Conservation (phyloP, 1,140 invertebrate species). For the Hylaeus volcanicus region DNA sequence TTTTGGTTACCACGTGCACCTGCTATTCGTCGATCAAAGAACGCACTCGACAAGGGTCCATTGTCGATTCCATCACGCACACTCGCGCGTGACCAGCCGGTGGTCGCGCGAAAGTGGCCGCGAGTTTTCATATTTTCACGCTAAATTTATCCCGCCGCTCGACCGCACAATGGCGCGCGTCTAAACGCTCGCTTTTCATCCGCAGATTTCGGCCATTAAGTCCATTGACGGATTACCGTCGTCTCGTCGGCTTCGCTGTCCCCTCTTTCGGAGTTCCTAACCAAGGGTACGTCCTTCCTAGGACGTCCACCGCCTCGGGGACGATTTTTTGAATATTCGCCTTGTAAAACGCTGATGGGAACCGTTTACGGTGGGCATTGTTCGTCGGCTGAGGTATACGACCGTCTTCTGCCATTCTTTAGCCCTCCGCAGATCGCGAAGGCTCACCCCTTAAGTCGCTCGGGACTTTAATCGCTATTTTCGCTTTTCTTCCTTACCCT, state of each 20-base stretch:
- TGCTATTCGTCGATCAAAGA: conserved; percentile 23
- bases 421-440: conserved; percentile 16
- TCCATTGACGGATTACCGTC: conserved; percentile 67
- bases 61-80: conserved; percentile 5
- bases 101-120: conserved; percentile 21
- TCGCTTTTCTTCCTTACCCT: conserved; percentile 2
- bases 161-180: conserved; percentile 45
- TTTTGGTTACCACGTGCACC: neutral
- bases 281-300: conserved; percentile 25
- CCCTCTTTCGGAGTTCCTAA: conserved; percentile 37
- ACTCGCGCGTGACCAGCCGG: neutral
- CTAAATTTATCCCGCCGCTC: conserved; percentile 63
- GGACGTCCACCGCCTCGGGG: neutral
- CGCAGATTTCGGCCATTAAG: conserved; percentile 64
- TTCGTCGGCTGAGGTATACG: conserved; percentile 52
- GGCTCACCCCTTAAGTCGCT: neutral
- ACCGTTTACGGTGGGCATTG: conserved; percentile 65
- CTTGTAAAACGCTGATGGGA: conserved; percentile 56
- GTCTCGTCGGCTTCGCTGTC: neutral
- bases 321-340: conserved; percentile 65
- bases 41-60: conserved; percentile 24
- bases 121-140: conserved; percentile 68
- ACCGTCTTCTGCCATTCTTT: conserved; percentile 36
- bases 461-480: conserved; percentile 13
- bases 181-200: conserved; percentile 67